Base-by-base conservation (phyloP, 23 tunicate genomes). In the Trididemnum clinides region DNA sequence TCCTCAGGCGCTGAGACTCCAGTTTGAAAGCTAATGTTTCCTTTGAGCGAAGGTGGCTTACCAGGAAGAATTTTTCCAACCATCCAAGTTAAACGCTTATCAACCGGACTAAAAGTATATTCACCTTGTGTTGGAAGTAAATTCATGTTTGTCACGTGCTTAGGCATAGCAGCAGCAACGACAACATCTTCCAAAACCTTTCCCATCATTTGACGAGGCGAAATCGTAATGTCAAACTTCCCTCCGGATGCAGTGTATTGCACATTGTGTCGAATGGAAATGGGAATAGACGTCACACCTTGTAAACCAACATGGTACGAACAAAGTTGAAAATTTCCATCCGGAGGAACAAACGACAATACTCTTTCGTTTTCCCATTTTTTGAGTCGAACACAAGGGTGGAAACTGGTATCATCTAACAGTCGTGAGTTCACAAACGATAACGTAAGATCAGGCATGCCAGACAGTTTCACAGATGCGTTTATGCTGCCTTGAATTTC, bases 301-400 rank as follows among this genome's bases (percentile, higher is more conserved):
- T 90, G 97, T 5, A 91, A 78, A 27, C 90, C 82, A 27, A 97
- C 97, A 70, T 92, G 97, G 39, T 97, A 97, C 15, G 97, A 84
- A 72, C 97, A 88, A 27, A 97, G 94, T 28, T 92, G 88, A 51
- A 97, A 97, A 1, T 86, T 70, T 35, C 99, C 99, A 82, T 97
- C 99, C 18, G 99, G 99, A 1, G 99, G 99, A 36, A 97, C 88
- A 86, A 97, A 97, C 1, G 99, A 97, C 39, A 97, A 33, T 25
- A 97, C 90, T 26, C 64, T 79, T 33, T 97, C 99, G 19, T 64
- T 30, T 66, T 97, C 96, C 99, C 99, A 97, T 35, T 95, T 33
- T 89, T 89, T 92, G 27, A 69, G 72, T 12, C 99, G 72, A 20
- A 97, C 85, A 62, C 99, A 97, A 0, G 99, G 99, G 82, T 97